Percentiles rank a stretch among this genome's conserved stretches.
phyloP scores from a whole-genome alignment of 2,888 invertebrate genomes.

The Thymelicus lineola region DNA sequence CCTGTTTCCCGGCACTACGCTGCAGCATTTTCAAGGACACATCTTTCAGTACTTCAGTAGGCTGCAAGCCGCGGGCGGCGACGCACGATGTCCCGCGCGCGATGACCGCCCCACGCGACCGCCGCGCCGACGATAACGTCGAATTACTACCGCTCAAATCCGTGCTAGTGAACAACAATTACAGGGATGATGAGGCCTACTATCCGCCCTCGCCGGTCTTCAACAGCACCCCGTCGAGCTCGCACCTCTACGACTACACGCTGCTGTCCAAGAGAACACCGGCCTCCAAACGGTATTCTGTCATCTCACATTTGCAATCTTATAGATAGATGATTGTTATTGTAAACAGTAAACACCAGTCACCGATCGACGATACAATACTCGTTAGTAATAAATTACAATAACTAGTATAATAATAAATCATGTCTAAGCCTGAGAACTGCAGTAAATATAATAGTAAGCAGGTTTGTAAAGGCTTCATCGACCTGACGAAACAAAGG shows the following conservation, averaged over 20 bases:
- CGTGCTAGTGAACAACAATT: slow-evolving; percentile 72
- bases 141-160: slow-evolving; percentile 78
- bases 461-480: background rate
- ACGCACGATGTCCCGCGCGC: slow-evolving; percentile 67
- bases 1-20: slow-evolving; percentile 46
- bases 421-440: too few relatives aligned
- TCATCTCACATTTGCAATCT: slow-evolving; percentile 7
- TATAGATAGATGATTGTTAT: slow-evolving; percentile 3
- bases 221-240: slow-evolving; percentile 68
- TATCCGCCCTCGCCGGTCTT: slow-evolving; percentile 67
- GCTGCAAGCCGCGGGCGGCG: slow-evolving; percentile 68
- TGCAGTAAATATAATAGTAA: too few relatives aligned
- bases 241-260: slow-evolving; percentile 73
- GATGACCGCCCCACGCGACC: slow-evolving; percentile 73
- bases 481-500: slow-evolving; percentile 15
- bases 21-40: slow-evolving; percentile 55
- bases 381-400: too few relatives aligned
- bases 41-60: slow-evolving; percentile 53
- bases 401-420: too few relatives aligned
- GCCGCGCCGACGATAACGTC: slow-evolving; percentile 68
- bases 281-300: slow-evolving; percentile 76
- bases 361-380: background rate
- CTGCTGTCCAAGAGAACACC: slow-evolving; percentile 80
- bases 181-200: slow-evolving; percentile 74
- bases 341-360: background rate